phyloP scores from a whole-genome alignment of 2,113 vertebrate species.

The Poeciliopsis turrubarensis region DNA sequence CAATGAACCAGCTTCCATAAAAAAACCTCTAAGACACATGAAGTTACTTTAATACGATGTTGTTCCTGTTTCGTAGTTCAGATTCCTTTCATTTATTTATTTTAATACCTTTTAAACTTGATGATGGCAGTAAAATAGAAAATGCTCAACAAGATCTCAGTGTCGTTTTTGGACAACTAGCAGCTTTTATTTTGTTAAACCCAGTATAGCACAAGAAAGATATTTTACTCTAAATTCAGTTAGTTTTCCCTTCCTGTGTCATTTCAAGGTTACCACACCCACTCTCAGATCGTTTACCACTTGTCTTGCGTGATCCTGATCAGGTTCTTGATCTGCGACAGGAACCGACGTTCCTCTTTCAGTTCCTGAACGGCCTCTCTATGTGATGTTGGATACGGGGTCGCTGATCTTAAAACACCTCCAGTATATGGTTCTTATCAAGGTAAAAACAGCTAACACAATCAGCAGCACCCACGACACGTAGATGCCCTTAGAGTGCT shows the following conservation, averaged over 20 bases:
- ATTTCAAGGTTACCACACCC: background rate
- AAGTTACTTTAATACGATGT: background rate
- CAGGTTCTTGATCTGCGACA: background rate
- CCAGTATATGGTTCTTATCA: slow-evolving; percentile 73
- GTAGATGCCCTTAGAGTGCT: slow-evolving; percentile 61
- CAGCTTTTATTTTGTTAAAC: background rate
- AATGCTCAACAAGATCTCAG: background rate
- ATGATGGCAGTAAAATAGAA: background rate
- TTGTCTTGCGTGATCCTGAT: background rate
- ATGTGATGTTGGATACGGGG: slow-evolving; percentile 64
- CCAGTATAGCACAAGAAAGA: background rate
- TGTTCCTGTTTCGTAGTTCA: background rate
- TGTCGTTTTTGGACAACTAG: background rate
- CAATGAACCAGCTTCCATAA: background rate
- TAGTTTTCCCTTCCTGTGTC: background rate
- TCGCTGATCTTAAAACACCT: slow-evolving; percentile 76
- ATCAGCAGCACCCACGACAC: slow-evolving; percentile 67
- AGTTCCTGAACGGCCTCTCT: background rate
- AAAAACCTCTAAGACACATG: background rate
- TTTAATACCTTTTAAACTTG: background rate
- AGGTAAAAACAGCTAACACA: slow-evolving; percentile 49
- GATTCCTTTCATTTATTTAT: background rate
- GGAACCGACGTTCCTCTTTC: background rate
- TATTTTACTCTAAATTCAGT: slow-evolving; percentile 1
- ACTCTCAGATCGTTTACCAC: background rate